Percentiles rank a stretch among this genome's conserved stretches.
Evolutionary conservation across 2,797 vertebrate species (phyloP).

Genomic region (Sebastes aleutianus): DNA sequence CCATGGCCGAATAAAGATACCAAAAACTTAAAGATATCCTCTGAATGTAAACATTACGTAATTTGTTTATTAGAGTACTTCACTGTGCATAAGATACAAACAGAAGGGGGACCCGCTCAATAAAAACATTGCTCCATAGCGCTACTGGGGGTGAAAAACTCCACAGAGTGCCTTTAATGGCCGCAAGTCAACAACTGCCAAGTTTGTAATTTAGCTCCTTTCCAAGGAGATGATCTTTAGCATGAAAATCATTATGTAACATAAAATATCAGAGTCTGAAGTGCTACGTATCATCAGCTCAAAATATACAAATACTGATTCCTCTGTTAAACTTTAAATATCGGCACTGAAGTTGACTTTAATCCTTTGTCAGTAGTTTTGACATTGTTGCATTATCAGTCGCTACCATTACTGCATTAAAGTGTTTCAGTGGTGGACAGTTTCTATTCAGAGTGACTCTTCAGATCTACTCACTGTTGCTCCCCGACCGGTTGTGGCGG

Average conservation of each 20-base stretch:
- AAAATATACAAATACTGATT: background rate
- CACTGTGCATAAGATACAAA: background rate
- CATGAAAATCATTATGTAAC: background rate
- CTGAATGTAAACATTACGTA: background rate
- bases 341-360: background rate
- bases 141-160: background rate
- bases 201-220: background rate
- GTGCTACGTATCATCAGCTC: background rate
- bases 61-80: background rate
- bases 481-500: conserved; percentile 79
- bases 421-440: background rate
- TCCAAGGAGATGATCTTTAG: background rate
- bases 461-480: conserved; percentile 85
- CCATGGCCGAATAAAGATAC: background rate
- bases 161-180: background rate
- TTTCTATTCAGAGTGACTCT: background rate
- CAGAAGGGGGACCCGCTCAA: background rate
- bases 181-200: background rate
- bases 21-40: background rate
- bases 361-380: background rate
- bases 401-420: background rate
- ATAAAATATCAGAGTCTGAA: background rate
- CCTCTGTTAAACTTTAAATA: background rate
- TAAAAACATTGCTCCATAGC: background rate
- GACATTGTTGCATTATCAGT: background rate